These are phyloP conservation scores for Cardiocondyla obscurior DNA, from an alignment of 1,140 invertebrate genomes.

Conservation along the genomic window DNA sequence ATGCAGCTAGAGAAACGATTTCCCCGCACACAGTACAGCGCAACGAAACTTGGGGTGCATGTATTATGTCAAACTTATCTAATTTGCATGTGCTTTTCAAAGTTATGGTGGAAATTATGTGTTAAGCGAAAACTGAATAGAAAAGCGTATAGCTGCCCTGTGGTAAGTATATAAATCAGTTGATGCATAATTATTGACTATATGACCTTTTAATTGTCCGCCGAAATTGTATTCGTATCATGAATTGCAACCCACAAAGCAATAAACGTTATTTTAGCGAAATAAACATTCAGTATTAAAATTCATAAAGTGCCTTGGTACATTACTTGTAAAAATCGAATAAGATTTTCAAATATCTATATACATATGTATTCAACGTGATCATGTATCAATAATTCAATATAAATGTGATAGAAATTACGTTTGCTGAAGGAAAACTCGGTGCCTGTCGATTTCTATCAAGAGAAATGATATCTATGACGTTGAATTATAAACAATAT, in stretches of 20 bases:
- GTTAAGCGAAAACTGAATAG: constrained; percentile 19
- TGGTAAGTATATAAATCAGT: constrained; percentile 17
- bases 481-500: constrained; percentile 37
- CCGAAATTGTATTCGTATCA: neutral
- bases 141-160: neutral
- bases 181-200: constrained; percentile 24
- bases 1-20: constrained; percentile 33
- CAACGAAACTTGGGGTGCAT: neutral
- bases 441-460: constrained; percentile 31
- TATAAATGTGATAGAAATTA: constrained; percentile 29
- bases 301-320: neutral
- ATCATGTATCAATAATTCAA: constrained; percentile 18
- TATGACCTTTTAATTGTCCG: neutral
- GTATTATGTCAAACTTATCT: constrained; percentile 46
- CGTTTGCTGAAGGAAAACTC: constrained; percentile 24
- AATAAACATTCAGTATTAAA: constrained; percentile 2
- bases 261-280: neutral
- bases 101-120: constrained; percentile 28
- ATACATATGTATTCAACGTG: neutral
- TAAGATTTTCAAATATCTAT: neutral
- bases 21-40: constrained; percentile 25
- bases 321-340: neutral
- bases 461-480: neutral
- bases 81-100: constrained; percentile 40
- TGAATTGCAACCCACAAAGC: neutral